These are phyloP conservation scores for Knipowitschia caucasica DNA, from an alignment of 2,797 vertebrate species.

Conservation along the genomic window DNA sequence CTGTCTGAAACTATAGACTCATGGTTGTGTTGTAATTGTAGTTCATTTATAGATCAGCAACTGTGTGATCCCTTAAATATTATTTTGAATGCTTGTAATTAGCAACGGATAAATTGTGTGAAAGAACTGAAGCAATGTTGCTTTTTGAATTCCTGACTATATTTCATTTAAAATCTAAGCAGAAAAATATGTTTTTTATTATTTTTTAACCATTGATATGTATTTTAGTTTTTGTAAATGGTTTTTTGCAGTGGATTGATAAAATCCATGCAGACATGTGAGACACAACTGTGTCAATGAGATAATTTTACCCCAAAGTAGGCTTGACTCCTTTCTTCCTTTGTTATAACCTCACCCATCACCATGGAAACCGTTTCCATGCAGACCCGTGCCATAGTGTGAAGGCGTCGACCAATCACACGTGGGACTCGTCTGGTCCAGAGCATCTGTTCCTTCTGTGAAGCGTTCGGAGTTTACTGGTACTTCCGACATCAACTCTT, in stretches of 20 bases:
- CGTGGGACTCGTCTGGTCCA: slow-evolving; percentile 45
- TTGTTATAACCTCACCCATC: slow-evolving; percentile 50
- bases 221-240: too few relatives aligned
- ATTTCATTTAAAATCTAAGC: neutral
- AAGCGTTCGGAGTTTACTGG: slow-evolving; percentile 14
- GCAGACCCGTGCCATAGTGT: slow-evolving; percentile 27
- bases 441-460: slow-evolving; percentile 64
- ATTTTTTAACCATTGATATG: too few relatives aligned
- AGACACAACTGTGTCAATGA: slow-evolving; percentile 36
- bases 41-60: too few relatives aligned
- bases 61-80: too few relatives aligned
- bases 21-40: too few relatives aligned
- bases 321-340: slow-evolving; percentile 40
- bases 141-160: too few relatives aligned
- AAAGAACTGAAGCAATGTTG: too few relatives aligned
- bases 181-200: neutral
- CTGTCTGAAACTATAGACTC: too few relatives aligned
- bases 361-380: slow-evolving; percentile 60
- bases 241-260: neutral
- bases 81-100: neutral
- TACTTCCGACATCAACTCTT: slow-evolving; percentile 10
- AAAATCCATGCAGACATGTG: neutral
- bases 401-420: slow-evolving; percentile 58
- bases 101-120: neutral
- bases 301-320: slow-evolving; percentile 52